Base-by-base conservation (phyloP, 2,888 invertebrate genomes). In the Eristalis arbustorum region DNA sequence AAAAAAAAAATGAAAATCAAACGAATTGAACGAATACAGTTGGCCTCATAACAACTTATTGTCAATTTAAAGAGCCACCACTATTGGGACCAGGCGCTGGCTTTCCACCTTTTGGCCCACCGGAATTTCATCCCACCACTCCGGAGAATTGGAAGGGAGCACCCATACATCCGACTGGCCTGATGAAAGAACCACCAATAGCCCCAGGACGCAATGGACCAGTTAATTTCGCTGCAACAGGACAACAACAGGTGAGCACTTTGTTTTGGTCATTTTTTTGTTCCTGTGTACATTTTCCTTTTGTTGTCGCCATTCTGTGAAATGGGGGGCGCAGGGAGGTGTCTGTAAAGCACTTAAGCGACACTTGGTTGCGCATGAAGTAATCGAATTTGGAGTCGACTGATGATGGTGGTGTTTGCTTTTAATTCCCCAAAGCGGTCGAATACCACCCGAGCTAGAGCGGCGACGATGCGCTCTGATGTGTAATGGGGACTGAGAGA, bases 171-270 rank as follows among this genome's bases (percentile, higher is more conserved):
- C 91, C 91, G 85, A 91, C 94, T 22, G 94, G 94, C 4, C 93
- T 95, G 92, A 94, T 95, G 94, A 95, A 95, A 91, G 95, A 95
- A 78, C 93, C 95, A 89, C 90, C 92, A 88, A 94, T 94, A 0
- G 94, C 94, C 2, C 90, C 92, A 81, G 92, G 92, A 88, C 92
- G 93, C 89, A 93, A 92, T 91, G 92, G 92, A 68, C 91, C 92
- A 82, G 91, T 92, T 64, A 91, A 92, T 89, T 93, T 93, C 89
- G 91, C 92, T 84, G 90, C 92, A 88, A 90, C 92, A 89, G 92
- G 91, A 90, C 92, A 92, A 89, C 91, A 91, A 85, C 93, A 92
- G 91, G 92, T 92, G 89, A 90, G 90, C 89, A 1, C 49, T 3
- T 61, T 61, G 11, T 22, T 3, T 23, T 63, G 31, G 28, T 42